Evolutionary conservation across 2,797 vertebrate species (phyloP).

Genomic region (Pangasius larnaudii): DNA sequence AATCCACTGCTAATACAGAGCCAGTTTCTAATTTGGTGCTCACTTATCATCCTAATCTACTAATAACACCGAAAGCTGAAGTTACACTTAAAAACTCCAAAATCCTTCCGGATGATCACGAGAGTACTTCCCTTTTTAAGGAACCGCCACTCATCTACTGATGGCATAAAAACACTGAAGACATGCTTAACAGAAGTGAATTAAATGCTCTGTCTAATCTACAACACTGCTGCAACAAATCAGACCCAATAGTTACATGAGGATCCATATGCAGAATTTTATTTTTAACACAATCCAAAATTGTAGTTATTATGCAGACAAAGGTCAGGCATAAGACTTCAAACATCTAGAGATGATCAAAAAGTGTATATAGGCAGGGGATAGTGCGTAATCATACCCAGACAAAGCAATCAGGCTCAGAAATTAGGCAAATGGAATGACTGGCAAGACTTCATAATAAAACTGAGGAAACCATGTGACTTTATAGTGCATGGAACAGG

Average conservation of each 20-base stretch:
- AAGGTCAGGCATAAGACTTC: neutral
- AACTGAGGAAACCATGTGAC: neutral
- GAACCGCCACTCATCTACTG: neutral
- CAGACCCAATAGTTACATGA: neutral
- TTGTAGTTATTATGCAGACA: neutral
- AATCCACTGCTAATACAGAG: neutral
- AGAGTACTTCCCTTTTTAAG: neutral
- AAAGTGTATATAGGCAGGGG: neutral
- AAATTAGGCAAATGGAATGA: neutral
- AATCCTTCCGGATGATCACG: too few species aligned
- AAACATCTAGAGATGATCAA: neutral
- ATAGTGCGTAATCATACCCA: neutral
- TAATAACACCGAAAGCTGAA: neutral
- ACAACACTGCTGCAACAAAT: neutral
- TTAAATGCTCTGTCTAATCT: neutral
- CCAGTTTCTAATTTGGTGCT: neutral
- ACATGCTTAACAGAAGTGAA: neutral
- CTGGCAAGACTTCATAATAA: neutral
- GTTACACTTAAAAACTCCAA: neutral
- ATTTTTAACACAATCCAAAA: neutral
- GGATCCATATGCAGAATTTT: too few species aligned
- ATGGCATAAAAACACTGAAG: neutral
- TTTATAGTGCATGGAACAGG: neutral
- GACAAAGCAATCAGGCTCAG: neutral
- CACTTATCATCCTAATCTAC: neutral